phyloP scores from a whole-genome alignment of 2,888 invertebrate genomes.

The Macaria liturata region DNA sequence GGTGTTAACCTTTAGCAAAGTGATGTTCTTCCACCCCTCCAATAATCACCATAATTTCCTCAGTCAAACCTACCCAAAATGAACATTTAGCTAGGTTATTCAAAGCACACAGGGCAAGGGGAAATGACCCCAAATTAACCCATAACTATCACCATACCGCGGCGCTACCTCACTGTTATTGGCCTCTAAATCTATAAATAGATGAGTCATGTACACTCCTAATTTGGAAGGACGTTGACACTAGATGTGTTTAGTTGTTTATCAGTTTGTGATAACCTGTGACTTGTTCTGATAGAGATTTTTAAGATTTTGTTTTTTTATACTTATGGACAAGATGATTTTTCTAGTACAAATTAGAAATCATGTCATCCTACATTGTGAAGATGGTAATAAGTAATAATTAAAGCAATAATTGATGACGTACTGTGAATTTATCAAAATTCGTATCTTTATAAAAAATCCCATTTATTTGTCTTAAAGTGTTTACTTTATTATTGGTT shows the following conservation, averaged over 20 bases:
- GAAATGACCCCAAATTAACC: slow-evolving; percentile 42
- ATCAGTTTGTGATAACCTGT: slow-evolving; percentile 18
- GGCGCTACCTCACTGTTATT: slow-evolving; percentile 21
- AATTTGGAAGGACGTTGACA: slow-evolving; percentile 28
- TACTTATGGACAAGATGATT: too few relatives aligned
- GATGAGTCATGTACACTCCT: slow-evolving; percentile 14
- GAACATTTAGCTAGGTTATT: slow-evolving; percentile 5
- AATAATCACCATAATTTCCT: not conserved
- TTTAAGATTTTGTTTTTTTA: too few relatives aligned
- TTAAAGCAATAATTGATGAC: too few relatives aligned
- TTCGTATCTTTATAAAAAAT: too few relatives aligned
- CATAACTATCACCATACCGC: slow-evolving; percentile 22
- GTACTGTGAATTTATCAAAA: too few relatives aligned
- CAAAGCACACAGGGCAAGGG: slow-evolving; percentile 27
- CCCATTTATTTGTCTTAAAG: too few relatives aligned
- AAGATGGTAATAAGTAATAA: too few relatives aligned
- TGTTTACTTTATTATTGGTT: too few relatives aligned
- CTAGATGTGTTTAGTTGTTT: slow-evolving; percentile 5
- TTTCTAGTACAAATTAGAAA: too few relatives aligned
- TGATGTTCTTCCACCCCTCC: too few relatives aligned
- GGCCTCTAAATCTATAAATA: slow-evolving; percentile 30
- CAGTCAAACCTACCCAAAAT: not conserved
- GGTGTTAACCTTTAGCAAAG: too few relatives aligned
- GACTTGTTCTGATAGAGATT: not conserved
- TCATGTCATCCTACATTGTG: too few relatives aligned